These are phyloP conservation scores for Cephus cinctus DNA, from an alignment of 1,140 invertebrate species.

Conservation along the genomic window DNA sequence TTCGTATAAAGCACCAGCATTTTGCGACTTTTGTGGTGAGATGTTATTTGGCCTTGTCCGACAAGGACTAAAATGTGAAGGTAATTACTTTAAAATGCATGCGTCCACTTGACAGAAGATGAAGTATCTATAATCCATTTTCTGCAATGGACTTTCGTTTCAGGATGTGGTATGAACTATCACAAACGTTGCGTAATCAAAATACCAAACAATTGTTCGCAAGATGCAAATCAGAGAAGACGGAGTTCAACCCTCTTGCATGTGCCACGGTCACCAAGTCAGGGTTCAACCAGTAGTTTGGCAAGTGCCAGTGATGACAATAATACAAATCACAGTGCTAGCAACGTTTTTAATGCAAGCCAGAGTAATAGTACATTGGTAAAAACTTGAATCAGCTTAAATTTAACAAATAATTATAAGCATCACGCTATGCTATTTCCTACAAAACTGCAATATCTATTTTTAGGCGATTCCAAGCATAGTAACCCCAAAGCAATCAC, in stretches of 20 bases:
- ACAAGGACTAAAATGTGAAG: constrained; percentile 98
- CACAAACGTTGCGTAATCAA: constrained; percentile 98
- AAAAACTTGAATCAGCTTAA: constrained; percentile 23
- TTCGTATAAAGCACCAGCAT: constrained; percentile 97
- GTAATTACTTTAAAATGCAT: constrained; percentile 63
- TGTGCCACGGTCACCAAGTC: constrained; percentile 69
- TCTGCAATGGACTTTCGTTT: constrained; percentile 24
- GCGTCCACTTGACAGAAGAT: no score
- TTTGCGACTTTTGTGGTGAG: constrained; percentile 99
- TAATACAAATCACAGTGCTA: constrained; percentile 41
- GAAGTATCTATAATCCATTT: constrained; percentile 2
- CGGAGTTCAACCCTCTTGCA: constrained; percentile 62
- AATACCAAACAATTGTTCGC: constrained; percentile 94
- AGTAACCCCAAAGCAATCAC: constrained; percentile 53
- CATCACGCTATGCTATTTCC: constrained; percentile 8
- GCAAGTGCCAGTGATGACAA: constrained; percentile 52
- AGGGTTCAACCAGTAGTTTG: constrained; percentile 57
- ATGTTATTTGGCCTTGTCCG: constrained; percentile 98
- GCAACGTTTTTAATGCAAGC: constrained; percentile 44
- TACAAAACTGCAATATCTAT: not conserved
- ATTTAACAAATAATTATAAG: no score
- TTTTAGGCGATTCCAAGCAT: constrained; percentile 47
- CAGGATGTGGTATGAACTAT: constrained; percentile 96
- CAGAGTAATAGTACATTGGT: constrained; percentile 52
- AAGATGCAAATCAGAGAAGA: constrained; percentile 56